Conservation (phyloP, 2,888 invertebrate genomes). For the Lamproptera curius region DNA sequence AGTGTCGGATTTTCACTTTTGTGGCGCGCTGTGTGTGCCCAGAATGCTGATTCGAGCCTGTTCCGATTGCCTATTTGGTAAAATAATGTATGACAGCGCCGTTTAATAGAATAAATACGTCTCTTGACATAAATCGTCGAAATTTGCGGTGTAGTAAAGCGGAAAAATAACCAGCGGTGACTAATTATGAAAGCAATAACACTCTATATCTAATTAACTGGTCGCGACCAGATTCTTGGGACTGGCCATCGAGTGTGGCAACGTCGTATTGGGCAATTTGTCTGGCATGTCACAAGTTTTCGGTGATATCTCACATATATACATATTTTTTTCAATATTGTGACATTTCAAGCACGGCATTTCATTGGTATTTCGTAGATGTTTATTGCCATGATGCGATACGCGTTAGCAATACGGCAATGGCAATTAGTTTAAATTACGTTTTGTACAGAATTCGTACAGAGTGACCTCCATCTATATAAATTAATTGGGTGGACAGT, state of each 20-base stretch:
- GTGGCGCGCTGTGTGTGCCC: constrained; percentile 44
- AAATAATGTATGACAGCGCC: constrained; percentile 3
- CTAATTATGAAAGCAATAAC: constrained; percentile 3
- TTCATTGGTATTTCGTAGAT: neutral
- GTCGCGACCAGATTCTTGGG: constrained; percentile 8
- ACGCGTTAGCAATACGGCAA: neutral
- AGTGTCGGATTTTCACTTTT: constrained; percentile 43
- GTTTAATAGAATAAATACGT: neutral
- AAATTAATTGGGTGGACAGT: too few species aligned
- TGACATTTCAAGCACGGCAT: too few species aligned
- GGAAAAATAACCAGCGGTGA: neutral
- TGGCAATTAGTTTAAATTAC: constrained; percentile 15
- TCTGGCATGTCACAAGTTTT: constrained; percentile 3
- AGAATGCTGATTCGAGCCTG: constrained; percentile 18
- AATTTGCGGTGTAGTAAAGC: too few species aligned
- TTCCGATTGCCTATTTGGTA: constrained; percentile 5
- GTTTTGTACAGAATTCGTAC: neutral
- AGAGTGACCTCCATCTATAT: neutral
- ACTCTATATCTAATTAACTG: constrained; percentile 11
- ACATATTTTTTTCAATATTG: too few species aligned
- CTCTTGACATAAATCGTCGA: too few species aligned
- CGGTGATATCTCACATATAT: neutral
- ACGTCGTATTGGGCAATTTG: constrained; percentile 9
- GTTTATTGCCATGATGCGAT: neutral
- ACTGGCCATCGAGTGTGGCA: too few species aligned